phyloP scores from a whole-genome alignment of 2,797 vertebrate genomes.

The Malurus leucopterus region DNA sequence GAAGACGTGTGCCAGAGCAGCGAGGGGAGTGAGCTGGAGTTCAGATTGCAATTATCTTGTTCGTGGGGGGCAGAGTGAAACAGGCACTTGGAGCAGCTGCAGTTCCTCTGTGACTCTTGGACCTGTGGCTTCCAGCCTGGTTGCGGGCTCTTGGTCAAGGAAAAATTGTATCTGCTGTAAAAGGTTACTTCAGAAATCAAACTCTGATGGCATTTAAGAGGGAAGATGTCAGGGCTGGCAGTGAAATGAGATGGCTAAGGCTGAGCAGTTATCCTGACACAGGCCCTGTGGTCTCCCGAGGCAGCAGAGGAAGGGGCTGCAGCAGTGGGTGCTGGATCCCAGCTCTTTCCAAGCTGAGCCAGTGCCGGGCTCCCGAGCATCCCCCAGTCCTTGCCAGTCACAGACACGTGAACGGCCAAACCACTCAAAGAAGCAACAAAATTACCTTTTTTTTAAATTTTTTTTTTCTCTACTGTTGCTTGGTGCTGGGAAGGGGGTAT shows the following conservation, averaged over 20 bases:
- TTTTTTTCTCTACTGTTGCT: background rate
- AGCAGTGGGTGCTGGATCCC: background rate
- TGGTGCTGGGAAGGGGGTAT: background rate
- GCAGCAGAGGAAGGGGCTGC: background rate
- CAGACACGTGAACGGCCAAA: rapidly evolving
- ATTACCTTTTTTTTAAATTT: rapidly evolving
- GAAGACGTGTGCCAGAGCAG: background rate
- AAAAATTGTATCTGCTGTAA: background rate
- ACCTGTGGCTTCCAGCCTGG: background rate
- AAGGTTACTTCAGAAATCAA: background rate
- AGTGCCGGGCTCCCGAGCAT: background rate
- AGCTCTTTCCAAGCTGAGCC: background rate
- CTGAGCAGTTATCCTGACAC: background rate
- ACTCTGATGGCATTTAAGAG: background rate
- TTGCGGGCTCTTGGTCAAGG: background rate
- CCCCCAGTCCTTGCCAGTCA: rapidly evolving
- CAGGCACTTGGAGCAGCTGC: background rate
- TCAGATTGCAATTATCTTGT: background rate
- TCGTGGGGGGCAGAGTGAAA: background rate
- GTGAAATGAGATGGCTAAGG: background rate
- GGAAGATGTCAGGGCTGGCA: background rate
- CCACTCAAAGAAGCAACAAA: background rate
- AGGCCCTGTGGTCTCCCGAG: background rate
- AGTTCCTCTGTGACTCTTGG: background rate
- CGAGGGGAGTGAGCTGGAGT: background rate